phyloP scores from a whole-genome alignment of 2,113 vertebrate genomes.

The Calidris pygmaea region DNA sequence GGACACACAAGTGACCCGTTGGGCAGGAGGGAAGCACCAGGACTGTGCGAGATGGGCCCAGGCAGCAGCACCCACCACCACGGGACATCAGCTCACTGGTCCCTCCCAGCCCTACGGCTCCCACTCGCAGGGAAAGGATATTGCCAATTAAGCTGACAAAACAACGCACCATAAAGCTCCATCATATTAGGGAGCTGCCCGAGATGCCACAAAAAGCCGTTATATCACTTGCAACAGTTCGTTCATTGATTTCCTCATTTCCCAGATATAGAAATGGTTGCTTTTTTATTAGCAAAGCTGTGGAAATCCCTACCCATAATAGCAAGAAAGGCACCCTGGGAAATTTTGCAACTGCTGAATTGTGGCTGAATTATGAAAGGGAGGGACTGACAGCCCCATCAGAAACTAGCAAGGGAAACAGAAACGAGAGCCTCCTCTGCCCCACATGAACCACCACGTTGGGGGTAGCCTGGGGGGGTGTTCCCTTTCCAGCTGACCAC shows the following conservation, averaged over 20 bases:
- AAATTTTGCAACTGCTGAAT: conserved; percentile 20
- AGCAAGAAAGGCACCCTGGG: background rate
- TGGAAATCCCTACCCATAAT: background rate
- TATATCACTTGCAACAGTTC: conserved; percentile 2
- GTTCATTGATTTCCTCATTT: conserved; percentile 45
- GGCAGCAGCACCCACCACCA: background rate
- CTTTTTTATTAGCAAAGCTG: conserved; percentile 27
- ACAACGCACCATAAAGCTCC: background rate
- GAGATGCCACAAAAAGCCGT: conserved; percentile 19
- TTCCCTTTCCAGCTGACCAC: background rate
- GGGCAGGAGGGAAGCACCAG: background rate
- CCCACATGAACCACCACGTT: rapidly evolving
- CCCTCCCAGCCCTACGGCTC: background rate
- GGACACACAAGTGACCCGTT: rapidly evolving
- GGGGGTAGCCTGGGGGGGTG: background rate
- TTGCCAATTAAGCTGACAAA: background rate
- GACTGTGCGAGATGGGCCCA: rapidly evolving
- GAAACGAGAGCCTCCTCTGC: background rate
- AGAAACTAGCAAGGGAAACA: background rate
- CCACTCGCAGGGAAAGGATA: background rate
- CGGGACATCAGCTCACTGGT: rapidly evolving
- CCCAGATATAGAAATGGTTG: background rate
- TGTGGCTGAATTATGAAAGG: conserved; percentile 18
- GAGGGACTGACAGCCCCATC: background rate
- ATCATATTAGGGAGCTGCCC: background rate